Conservation (phyloP, 2,113 vertebrate species). For the Aplodontia rufa region DNA sequence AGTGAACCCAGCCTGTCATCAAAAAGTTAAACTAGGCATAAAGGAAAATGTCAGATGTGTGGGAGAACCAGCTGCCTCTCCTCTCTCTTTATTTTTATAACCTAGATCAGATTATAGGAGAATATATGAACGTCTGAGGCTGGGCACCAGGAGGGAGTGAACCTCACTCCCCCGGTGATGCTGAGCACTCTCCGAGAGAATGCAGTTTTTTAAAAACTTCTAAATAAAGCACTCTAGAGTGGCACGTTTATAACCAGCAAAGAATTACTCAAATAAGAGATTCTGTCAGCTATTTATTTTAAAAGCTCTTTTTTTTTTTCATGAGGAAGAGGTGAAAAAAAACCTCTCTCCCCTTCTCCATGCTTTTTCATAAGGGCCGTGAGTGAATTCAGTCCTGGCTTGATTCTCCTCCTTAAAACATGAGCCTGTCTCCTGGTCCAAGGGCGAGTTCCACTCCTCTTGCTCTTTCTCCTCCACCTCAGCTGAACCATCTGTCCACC, state of each 20-base stretch:
- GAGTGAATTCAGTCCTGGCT: background rate
- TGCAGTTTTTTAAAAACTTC: conserved; percentile 68
- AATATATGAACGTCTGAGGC: conserved; percentile 71
- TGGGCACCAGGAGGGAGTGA: conserved; percentile 26
- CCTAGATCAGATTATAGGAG: conserved; percentile 79
- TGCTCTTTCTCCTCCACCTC: background rate
- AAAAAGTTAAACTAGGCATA: conserved; percentile 84
- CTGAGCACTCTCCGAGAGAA: conserved; percentile 60
- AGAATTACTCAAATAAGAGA: conserved; percentile 86
- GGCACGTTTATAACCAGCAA: conserved; percentile 83
- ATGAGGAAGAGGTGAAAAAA: conserved; percentile 21
- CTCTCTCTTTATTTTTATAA: conserved; percentile 71
- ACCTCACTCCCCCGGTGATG: conserved; percentile 42
- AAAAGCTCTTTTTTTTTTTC: conserved; percentile 73
- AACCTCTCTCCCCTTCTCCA: conserved; percentile 48
- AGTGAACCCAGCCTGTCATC: conserved; percentile 82
- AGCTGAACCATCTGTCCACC: background rate
- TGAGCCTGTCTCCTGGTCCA: background rate
- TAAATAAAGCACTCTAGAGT: conserved; percentile 83
- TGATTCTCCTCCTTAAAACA: background rate
- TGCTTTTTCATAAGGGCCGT: conserved; percentile 67
- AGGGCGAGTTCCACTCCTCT: background rate
- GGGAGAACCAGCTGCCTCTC: conserved; percentile 83
- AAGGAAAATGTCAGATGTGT: conserved; percentile 84
- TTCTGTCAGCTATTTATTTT: conserved; percentile 86